Conservation (phyloP, 2,797 vertebrate species). For the Eospalax fontanierii region DNA sequence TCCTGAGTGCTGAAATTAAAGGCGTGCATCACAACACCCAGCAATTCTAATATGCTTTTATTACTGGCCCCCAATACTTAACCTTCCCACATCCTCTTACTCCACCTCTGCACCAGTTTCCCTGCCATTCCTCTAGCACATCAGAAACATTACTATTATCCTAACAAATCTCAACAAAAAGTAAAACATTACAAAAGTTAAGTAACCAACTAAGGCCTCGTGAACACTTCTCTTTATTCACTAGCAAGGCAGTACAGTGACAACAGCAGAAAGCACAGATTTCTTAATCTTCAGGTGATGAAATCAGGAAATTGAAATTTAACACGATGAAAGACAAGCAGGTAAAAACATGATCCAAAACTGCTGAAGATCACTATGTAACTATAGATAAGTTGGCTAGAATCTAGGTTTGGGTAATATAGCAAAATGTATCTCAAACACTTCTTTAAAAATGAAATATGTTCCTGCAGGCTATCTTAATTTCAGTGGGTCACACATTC, state of each 20-base stretch:
- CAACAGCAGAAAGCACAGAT: neutral
- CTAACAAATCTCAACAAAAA: conserved; percentile 45
- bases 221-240: neutral
- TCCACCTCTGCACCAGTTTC: neutral
- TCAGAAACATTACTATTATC: neutral
- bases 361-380: neutral
- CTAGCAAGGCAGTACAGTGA: neutral
- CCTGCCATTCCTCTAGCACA: conserved; percentile 3
- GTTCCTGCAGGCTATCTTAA: neutral
- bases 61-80: neutral
- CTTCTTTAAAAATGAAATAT: conserved; percentile 14
- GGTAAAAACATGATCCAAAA: conserved; percentile 46
- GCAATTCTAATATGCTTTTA: neutral
- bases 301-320: conserved; percentile 41
- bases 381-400: conserved; percentile 12
- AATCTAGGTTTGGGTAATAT: neutral
- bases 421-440: conserved; percentile 25
- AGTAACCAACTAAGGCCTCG: neutral
- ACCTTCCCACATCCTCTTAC: neutral
- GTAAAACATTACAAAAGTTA: conserved; percentile 17
- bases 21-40: no score
- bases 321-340: conserved; percentile 19
- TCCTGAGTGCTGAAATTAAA: no score
- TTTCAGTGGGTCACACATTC: neutral
- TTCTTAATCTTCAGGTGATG: conserved; percentile 37